Percentiles rank a stretch among this genome's conserved stretches.
Evolutionary conservation across 1,140 invertebrate species (phyloP).

Genomic region (Charaxes varanes): DNA sequence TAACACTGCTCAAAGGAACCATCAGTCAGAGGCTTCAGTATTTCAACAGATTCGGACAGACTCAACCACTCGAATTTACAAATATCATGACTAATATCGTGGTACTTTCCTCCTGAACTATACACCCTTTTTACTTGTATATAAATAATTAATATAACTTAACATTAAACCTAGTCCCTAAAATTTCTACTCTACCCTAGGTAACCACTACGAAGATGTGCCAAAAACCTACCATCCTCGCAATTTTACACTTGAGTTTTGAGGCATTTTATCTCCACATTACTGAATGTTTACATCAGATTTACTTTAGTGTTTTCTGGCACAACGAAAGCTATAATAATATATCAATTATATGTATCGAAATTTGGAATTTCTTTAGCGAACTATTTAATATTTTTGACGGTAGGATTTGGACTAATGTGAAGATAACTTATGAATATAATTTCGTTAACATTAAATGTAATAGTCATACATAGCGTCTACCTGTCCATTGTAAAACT

Average conservation of each 20-base stretch:
- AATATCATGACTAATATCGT: no score
- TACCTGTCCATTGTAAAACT: background rate
- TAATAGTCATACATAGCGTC: background rate
- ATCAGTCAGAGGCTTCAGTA: no score
- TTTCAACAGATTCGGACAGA: no score
- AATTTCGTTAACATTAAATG: background rate
- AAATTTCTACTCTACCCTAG: constrained; percentile 14
- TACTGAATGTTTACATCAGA: constrained; percentile 1
- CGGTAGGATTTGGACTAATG: constrained; percentile 26
- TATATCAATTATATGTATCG: constrained; percentile 18
- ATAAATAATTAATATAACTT: constrained; percentile 9
- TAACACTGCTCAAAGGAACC: no score
- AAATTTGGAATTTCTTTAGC: constrained; percentile 19
- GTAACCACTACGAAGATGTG: constrained; percentile 18
- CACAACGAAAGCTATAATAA: constrained; percentile 29
- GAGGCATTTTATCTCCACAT: constrained; percentile 10
- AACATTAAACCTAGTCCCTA: constrained; percentile 19
- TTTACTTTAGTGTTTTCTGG: constrained; percentile 13
- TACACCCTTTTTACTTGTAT: constrained; percentile 16
- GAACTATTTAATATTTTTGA: constrained; percentile 60
- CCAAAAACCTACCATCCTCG: constrained; percentile 16
- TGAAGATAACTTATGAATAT: constrained; percentile 2
- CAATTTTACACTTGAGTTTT: background rate
- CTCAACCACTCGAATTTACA: background rate
- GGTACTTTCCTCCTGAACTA: constrained; percentile 7